Percentiles rank a stretch among this genome's conserved stretches.
These are phyloP conservation scores for Dendroctonus ponderosae DNA, from an alignment of 1,140 invertebrate species.

Conservation along the genomic window DNA sequence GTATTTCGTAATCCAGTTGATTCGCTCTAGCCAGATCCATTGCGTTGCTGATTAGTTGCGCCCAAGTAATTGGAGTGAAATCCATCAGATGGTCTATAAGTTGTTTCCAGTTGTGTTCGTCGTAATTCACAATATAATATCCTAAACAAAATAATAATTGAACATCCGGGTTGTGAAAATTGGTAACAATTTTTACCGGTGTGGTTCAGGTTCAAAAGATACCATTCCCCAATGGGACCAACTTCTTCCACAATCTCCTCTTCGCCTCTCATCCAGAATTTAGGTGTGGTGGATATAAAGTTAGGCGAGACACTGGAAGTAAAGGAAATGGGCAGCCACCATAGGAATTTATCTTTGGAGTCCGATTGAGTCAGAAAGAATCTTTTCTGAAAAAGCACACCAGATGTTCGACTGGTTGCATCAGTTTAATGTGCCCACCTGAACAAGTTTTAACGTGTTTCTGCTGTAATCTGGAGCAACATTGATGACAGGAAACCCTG, in stretches of 20 bases:
- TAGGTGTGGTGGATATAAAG: constrained; percentile 47
- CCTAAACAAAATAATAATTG: constrained; percentile 49
- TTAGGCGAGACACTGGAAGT: constrained; percentile 49
- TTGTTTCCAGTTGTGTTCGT: constrained; percentile 63
- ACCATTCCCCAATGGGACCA: constrained; percentile 40
- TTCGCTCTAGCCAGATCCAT: constrained; percentile 70
- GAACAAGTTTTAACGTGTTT: constrained; percentile 53
- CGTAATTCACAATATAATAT: constrained; percentile 76
- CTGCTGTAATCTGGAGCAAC: constrained; percentile 56
- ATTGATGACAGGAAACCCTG: constrained; percentile 78
- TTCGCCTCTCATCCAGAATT: constrained; percentile 44
- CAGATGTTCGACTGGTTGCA: neutral
- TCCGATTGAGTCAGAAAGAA: constrained; percentile 50
- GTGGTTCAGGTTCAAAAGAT: constrained; percentile 46
- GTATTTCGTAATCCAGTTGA: constrained; percentile 59
- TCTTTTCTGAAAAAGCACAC: constrained; percentile 50
- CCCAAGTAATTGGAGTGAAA: constrained; percentile 62
- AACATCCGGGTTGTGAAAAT: neutral
- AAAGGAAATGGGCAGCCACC: constrained; percentile 61
- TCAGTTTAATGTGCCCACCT: constrained; percentile 48
- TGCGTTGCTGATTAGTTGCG: constrained; percentile 79
- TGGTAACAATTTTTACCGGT: constrained; percentile 36
- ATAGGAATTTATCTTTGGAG: constrained; percentile 45
- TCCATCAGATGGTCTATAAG: constrained; percentile 59
- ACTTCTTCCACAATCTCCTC: constrained; percentile 33